phyloP scores from a whole-genome alignment of 2,888 invertebrate genomes.

The Chymomyza caudatula region DNA sequence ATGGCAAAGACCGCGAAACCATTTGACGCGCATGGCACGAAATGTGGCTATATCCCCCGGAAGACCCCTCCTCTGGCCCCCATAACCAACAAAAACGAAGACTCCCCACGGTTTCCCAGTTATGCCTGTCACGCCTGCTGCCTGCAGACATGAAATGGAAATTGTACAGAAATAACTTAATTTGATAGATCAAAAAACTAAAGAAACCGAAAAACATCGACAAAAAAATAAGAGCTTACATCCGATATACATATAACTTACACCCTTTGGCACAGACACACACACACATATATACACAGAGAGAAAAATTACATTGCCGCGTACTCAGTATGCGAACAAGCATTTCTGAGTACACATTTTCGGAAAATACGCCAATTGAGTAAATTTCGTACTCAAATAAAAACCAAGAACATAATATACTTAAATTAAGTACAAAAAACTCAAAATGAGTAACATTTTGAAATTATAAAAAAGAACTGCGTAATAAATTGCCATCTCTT shows the following conservation, averaged over 20 bases:
- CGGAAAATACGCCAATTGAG: too few relatives aligned
- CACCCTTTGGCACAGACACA: not conserved
- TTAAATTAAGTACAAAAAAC: too few relatives aligned
- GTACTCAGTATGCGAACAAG: too few relatives aligned
- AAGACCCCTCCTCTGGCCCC: not conserved
- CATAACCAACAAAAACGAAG: not conserved
- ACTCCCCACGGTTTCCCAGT: not conserved
- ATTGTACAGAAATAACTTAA: slow-evolving; percentile 17
- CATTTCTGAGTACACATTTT: too few relatives aligned
- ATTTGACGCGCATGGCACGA: slow-evolving; percentile 8
- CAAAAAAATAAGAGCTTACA: not conserved
- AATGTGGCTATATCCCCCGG: slow-evolving; percentile 1
- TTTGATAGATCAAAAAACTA: not conserved
- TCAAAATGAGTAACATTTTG: too few relatives aligned
- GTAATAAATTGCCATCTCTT: too few relatives aligned
- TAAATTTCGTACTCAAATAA: too few relatives aligned
- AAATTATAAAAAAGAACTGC: too few relatives aligned
- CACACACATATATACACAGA: too few relatives aligned
- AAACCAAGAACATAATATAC: too few relatives aligned
- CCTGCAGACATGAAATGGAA: slow-evolving; percentile 14
- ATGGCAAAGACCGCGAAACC: slow-evolving; percentile 53
- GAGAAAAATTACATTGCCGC: too few relatives aligned
- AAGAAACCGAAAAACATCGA: not conserved
- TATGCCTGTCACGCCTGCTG: not conserved
- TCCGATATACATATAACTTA: not conserved